A percentile compares a stretch with the other conserved stretches of the same genome.
These are phyloP conservation scores for Anodontia alba DNA, from an alignment of 2,888 invertebrate genomes.

Conservation along the genomic window DNA sequence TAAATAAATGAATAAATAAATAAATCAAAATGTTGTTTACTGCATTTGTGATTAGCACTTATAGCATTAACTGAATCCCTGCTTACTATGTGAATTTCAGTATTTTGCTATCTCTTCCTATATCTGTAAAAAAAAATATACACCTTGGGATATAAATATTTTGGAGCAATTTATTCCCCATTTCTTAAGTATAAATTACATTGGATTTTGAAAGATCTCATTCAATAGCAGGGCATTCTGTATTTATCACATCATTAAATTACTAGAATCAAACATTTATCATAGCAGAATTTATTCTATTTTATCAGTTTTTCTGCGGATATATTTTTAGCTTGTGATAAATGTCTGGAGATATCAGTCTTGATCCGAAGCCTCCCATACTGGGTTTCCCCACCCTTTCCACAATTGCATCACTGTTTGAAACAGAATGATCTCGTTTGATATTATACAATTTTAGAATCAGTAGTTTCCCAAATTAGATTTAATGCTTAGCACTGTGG, in stretches of 20 bases:
- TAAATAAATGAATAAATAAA: too few species aligned
- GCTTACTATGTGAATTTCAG: too few species aligned
- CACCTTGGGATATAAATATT: neutral
- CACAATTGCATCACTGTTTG: constrained; percentile 2
- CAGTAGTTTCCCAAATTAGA: too few species aligned
- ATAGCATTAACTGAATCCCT: too few species aligned
- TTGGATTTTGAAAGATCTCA: constrained; percentile 12
- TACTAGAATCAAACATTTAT: constrained; percentile 10
- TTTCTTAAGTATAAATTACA: constrained; percentile 11
- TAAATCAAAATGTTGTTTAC: too few species aligned
- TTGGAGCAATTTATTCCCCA: constrained; percentile 4
- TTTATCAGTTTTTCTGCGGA: neutral
- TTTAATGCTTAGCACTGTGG: too few species aligned
- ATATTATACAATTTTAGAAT: too few species aligned
- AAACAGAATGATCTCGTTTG: neutral
- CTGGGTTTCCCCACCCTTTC: neutral
- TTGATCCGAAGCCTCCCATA: neutral
- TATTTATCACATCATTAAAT: constrained; percentile 16
- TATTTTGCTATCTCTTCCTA: neutral
- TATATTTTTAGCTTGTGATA: neutral
- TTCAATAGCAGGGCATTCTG: neutral
- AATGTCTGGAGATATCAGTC: neutral
- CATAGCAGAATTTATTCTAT: neutral
- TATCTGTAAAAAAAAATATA: constrained; percentile 2
- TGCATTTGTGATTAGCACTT: too few species aligned